Evolutionary conservation across 2,113 vertebrate species (phyloP), one percentile per base, ranked within the genome.

Genomic region (Seriola dumerili): DNA sequence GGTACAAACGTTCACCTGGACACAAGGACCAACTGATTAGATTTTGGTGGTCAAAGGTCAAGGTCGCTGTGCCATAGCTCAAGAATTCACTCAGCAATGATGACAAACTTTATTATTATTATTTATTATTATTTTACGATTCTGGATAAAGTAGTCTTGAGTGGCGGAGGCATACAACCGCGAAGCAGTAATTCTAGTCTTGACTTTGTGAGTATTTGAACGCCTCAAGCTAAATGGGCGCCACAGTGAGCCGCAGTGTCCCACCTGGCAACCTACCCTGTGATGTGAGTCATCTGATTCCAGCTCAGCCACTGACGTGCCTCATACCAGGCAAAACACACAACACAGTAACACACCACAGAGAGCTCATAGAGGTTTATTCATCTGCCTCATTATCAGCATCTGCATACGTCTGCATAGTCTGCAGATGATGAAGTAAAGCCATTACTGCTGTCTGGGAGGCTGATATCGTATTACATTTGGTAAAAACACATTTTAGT

Each of bases 231-330:
- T 36, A 84, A 72, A 64, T 54, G 52, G 74, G 66, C 52, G 48
- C 72, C 70, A 70, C 59, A 44, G 61, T 36, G 70, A 74, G 52
- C 36, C 32, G 7, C 75, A 40, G 38, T 46, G 61, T 80, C 63
- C 46, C 57, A 50, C 76, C 71, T 82, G 81, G 81, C 78, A 82
- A 75, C 78, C 40, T 55, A 34, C 62, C 40, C 69, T 54, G 66
- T 61, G 21, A 46, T 73, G 17, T 50, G 36, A 58, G 50, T 75
- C 52, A 81, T 59, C 40, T 76, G 66, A 59, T 54, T 82, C 12
- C 23, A 64, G 64, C 63, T 59, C 44, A 66, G 69, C 76, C 72
- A 72, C 55, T 87, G 36, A 76, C 34, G n/a, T 44, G 76, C 23
- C 54, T 81, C 62, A 29, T 42, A 74, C 36, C 63, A 66, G 50